Evolutionary conservation across 2,797 vertebrate species (phyloP).

Genomic region (Periophthalmus magnuspinnatus): DNA sequence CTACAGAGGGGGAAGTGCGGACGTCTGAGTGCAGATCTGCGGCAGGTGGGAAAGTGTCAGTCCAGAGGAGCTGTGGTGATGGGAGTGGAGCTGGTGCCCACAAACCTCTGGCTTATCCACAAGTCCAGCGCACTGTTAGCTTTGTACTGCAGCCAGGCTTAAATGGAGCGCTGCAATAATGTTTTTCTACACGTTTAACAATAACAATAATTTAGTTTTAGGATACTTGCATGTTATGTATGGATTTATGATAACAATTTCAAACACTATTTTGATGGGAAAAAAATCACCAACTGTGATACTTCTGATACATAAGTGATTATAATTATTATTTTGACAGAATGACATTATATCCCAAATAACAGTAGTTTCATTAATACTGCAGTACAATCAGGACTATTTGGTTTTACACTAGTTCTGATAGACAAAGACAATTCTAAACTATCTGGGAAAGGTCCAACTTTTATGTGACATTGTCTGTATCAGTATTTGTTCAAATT

Average conservation of each 20-base stretch:
- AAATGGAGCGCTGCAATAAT: neutral
- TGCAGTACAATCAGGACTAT: too few relatives aligned
- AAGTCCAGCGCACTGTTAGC: constrained; percentile 13
- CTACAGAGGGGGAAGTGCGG: constrained; percentile 2
- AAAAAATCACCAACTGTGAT: neutral
- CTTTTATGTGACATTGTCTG: too few relatives aligned
- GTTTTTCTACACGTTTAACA: neutral
- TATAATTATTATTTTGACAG: too few relatives aligned
- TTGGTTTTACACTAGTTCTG: too few relatives aligned
- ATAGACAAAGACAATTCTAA: too few relatives aligned
- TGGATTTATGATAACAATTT: neutral
- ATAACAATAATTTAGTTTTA: neutral
- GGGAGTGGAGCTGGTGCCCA: constrained; percentile 39
- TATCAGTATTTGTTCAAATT: too few relatives aligned
- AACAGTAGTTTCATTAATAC: neutral
- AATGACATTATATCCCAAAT: too few relatives aligned
- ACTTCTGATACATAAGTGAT: too few relatives aligned
- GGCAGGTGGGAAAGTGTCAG: constrained; percentile 29
- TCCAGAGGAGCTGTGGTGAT: constrained; percentile 22
- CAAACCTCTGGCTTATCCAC: constrained; percentile 46
- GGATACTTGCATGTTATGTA: neutral
- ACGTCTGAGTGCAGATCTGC: neutral
- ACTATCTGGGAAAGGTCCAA: too few relatives aligned
- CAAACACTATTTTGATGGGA: neutral
- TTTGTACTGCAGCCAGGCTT: constrained; percentile 25